Evolutionary conservation across 2,888 invertebrate genomes (phyloP), one percentile per base, ranked within the genome.

Genomic region (Dusona sp.): DNA sequence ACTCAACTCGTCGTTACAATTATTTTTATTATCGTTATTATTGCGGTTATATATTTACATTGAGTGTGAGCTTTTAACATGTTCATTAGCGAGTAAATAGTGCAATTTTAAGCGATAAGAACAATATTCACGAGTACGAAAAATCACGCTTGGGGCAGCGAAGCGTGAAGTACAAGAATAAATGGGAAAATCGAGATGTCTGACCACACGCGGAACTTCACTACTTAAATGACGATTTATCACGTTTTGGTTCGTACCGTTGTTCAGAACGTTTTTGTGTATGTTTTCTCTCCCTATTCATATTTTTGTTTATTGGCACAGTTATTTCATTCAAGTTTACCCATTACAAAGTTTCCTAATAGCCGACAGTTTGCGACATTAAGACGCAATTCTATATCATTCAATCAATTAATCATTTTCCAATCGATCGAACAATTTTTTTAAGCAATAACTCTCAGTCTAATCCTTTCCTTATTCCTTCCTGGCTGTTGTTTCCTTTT

Each of bases 171-270:
- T 13, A 13, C 29, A 48, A 51, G 29, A 67, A 22, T 13, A 22
- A 70, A 70, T 48, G 73, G 70, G 73, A 54, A 51, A 75, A 54
- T 45, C 25, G 29, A n/a, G 81, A 3, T 25, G 86, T 82, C 86
- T 84, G 86, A 84, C 72, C 78, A 57, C 84, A 84, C 57, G 72
- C 79, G 81, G 64, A 57, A 54, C 45, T 87, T 65, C 36, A 84
- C 84, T 70, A 87, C 86, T 87, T 57, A 57, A 65, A 38, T 54
- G 25, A 54, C 29, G 74, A 81, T 84, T 84, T 70, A 74, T 81
- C 74, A 29, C 68, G 80, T 54, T 72, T 81, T 42, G 64, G 65
- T 70, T 13, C 42, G 0, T 64, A 19, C 67, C n/a, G 11, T 73
- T 25, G 57, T n/a, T 67, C 83, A 36, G 38, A 6, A n/a, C 36